A percentile compares a stretch with the other conserved stretches of the same genome.
phyloP scores from a whole-genome alignment of 2,113 vertebrate genomes.

The Miniopterus natalensis region DNA sequence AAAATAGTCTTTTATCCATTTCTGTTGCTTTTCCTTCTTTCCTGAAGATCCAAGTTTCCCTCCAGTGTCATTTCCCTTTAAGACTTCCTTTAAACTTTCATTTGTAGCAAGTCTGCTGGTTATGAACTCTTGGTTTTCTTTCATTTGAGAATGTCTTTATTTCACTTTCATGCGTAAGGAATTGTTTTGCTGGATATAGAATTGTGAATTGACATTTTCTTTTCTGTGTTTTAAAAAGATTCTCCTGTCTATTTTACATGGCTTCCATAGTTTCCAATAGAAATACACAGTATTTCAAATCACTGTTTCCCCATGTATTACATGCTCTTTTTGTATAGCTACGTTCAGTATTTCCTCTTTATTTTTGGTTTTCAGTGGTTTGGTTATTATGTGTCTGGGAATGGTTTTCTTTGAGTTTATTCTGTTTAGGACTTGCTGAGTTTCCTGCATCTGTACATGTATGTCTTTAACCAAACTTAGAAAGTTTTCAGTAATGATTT shows the following conservation, averaged over 20 bases:
- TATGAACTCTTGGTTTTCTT: background rate
- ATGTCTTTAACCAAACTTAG: background rate
- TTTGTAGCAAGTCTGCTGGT: background rate
- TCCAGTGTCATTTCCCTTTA: background rate
- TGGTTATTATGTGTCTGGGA: background rate
- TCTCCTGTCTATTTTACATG: background rate
- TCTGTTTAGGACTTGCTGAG: background rate
- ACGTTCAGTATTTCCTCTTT: constrained; percentile 16
- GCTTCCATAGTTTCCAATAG: background rate
- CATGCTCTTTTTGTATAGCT: background rate
- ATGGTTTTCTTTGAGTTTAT: constrained; percentile 14
- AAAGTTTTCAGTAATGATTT: constrained; percentile 27
- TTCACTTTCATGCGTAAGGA: constrained; percentile 22
- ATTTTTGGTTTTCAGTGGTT: constrained; percentile 25
- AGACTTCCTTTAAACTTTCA: background rate
- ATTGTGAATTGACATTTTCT: background rate
- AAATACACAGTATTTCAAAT: background rate
- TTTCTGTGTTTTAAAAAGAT: constrained; percentile 1
- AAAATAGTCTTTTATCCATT: background rate
- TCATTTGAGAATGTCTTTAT: constrained; percentile 8
- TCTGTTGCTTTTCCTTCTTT: background rate
- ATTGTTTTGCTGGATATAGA: background rate
- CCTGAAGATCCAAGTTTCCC: background rate
- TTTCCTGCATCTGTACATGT: background rate
- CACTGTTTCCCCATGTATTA: background rate